These are phyloP conservation scores for Phalera bucephala DNA, from an alignment of 2,888 invertebrate species.

Conservation along the genomic window DNA sequence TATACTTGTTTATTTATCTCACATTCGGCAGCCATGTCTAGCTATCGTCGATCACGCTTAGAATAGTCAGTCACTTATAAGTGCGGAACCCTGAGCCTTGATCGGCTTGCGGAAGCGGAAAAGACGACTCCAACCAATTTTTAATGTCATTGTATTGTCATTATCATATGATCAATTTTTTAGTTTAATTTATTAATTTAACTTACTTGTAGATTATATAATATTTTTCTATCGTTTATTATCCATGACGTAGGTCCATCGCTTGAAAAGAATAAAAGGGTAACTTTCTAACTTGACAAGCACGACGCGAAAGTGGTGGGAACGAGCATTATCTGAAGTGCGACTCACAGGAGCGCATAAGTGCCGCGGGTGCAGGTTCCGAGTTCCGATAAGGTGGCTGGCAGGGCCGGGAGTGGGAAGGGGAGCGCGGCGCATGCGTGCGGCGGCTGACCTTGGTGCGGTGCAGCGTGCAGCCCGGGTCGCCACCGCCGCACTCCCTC, in stretches of 20 bases:
- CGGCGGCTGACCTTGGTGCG: slow-evolving; percentile 77
- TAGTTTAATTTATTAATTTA: too few species aligned
- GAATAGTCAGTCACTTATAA: slow-evolving; percentile 30
- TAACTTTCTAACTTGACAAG: slow-evolving; percentile 3
- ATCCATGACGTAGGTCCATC: not conserved
- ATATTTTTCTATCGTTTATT: too few species aligned
- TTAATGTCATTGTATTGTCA: too few species aligned
- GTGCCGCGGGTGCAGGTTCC: slow-evolving; percentile 54
- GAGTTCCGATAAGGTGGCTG: slow-evolving; percentile 35
- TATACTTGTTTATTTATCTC: slow-evolving; percentile 32
- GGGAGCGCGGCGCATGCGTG: slow-evolving; percentile 70
- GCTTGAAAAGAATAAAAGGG: not conserved
- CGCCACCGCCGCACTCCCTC: slow-evolving; percentile 28
- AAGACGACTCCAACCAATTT: slow-evolving; percentile 20
- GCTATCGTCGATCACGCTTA: slow-evolving; percentile 32
- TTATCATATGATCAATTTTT: too few species aligned
- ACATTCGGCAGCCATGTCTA: slow-evolving; percentile 22
- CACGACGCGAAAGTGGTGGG: slow-evolving; percentile 14
- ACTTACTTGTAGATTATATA: too few species aligned
- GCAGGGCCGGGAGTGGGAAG: slow-evolving; percentile 22
- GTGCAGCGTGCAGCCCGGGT: slow-evolving; percentile 75
- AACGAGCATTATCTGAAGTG: slow-evolving; percentile 50
- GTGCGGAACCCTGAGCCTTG: slow-evolving; percentile 38
- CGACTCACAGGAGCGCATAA: slow-evolving; percentile 60
- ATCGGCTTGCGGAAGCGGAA: slow-evolving; percentile 38